These are phyloP conservation scores for Catharus fuscescens DNA, from an alignment of 2,113 vertebrate species.

Conservation along the genomic window DNA sequence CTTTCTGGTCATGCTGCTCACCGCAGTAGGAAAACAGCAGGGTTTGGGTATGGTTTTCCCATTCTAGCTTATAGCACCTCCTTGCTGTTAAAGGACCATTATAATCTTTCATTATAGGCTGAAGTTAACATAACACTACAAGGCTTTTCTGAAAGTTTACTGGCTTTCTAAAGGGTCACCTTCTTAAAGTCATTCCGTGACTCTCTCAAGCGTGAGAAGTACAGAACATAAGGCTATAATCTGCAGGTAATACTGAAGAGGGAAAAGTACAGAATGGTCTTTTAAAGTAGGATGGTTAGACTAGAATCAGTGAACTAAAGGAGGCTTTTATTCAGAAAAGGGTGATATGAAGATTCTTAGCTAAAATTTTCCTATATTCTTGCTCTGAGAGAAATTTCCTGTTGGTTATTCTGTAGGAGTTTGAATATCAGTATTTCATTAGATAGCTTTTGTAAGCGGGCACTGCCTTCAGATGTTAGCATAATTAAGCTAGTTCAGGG, in stretches of 20 bases:
- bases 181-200: conserved; percentile 22
- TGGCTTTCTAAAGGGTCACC: conserved; percentile 42
- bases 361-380: background rate
- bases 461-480: background rate
- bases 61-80: background rate
- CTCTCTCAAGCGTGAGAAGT: conserved; percentile 1
- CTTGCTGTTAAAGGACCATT: background rate
- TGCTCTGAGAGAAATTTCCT: background rate
- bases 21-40: background rate
- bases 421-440: conserved; percentile 33
- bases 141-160: background rate
- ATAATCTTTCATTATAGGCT: background rate
- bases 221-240: conserved; percentile 8
- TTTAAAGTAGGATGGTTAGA: background rate
- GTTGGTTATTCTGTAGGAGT: conserved; percentile 23
- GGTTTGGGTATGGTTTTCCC: background rate
- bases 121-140: background rate
- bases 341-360: background rate
- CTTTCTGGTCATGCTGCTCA: background rate
- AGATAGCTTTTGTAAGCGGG: background rate
- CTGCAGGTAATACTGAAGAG: background rate
- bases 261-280: background rate
- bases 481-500: background rate
- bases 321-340: background rate
- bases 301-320: background rate